Base-by-base conservation (phyloP, 1,140 invertebrate genomes). In the Scaptodrosophila lebanonensis region DNA sequence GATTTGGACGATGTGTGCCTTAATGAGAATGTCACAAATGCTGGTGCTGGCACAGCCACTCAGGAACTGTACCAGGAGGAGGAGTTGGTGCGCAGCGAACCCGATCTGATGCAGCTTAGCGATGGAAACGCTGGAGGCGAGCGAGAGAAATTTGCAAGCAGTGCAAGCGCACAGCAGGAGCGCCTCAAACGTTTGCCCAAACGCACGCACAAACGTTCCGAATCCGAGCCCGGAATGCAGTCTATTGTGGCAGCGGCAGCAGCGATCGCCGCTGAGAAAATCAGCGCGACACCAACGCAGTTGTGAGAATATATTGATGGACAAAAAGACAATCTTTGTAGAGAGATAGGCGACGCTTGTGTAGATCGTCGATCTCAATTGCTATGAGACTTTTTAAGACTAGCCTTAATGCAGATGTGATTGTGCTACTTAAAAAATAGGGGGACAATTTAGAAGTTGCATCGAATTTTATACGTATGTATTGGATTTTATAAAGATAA, bases 1-100 rank as follows among this genome's bases (percentile, higher is more conserved):
- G 94, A 94, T 85, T 87, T 95, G 18, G 93, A 94, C 63, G 93
- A 93, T 69, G 92, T 93, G 0, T 93, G 91, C 71, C 87, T 94
- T 1, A 94, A 94, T 76, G 93, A 95, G 66, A 91, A 92, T 58
- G 87, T 94, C 50, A 67, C 92, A 2, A 89, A 87, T 22, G 49
- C 86, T 6, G 75, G 70, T 51, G 7, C 20, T 0, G 50, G 83
- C 3, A 32, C 45, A 13, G 32, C 29, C 33, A 17, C 16, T 4
- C 60, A 64, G 42, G 84, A 86, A 6, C 58, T 66, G 12, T 77
- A 84, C 43, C 85, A 85, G 17, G 71, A 83, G 11, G 79, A 83
- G 13, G 84, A 85, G 27, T 32, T 88, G 25, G 85, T 83, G 6
- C 70, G 86, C 8, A 88, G 87, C 47, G 85, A 86, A 30, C 88